phyloP scores from a whole-genome alignment of 2,113 vertebrate genomes.

The Climacteris rufus region DNA sequence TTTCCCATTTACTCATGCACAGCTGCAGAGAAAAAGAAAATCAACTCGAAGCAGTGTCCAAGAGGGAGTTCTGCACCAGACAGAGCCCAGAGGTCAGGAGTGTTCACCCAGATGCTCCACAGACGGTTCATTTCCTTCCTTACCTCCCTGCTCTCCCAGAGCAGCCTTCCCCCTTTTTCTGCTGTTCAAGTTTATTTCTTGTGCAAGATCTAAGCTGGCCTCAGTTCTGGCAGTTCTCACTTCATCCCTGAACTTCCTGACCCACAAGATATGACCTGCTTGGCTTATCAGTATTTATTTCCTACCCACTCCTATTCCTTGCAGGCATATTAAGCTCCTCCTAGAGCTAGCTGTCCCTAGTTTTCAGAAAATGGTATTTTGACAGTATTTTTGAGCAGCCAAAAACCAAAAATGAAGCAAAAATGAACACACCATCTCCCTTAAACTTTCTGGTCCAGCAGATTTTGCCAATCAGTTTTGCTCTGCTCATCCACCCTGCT shows the following conservation, averaged over 20 bases:
- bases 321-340: background rate
- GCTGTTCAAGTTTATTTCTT: background rate
- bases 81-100: background rate
- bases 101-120: background rate
- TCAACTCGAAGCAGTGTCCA: background rate
- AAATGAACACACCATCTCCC: background rate
- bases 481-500: background rate
- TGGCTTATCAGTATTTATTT: background rate
- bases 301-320: background rate
- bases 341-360: background rate
- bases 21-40: conserved; percentile 4
- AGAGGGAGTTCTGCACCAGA: background rate
- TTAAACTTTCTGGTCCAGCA: background rate
- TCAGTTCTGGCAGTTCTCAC: background rate
- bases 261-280: background rate
- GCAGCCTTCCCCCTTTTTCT: background rate
- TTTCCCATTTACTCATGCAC: background rate
- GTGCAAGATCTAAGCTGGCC: background rate
- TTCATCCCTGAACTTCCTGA: background rate
- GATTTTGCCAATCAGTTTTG: background rate
- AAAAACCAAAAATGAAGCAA: background rate
- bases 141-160: background rate
- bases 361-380: background rate
- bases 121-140: background rate
- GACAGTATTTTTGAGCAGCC: background rate